Evolutionary conservation across 2,888 invertebrate genomes (phyloP).

Genomic region (Trichogramma dendrolimi): DNA sequence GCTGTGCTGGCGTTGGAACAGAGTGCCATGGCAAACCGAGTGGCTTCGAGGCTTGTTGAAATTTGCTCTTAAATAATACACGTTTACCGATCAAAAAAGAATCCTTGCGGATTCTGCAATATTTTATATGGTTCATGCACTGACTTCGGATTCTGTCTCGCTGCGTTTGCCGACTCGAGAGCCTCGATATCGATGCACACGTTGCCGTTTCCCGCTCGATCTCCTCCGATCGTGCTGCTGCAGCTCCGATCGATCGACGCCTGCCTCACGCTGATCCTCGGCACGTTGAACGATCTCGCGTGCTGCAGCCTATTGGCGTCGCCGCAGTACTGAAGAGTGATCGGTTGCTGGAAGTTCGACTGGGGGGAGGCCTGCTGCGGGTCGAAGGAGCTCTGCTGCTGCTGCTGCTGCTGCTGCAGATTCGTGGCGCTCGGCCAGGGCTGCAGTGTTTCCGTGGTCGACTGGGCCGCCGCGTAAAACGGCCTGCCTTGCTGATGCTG

Average conservation of each 20-base stretch:
- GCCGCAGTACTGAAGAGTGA: background rate
- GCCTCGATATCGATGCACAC: no score
- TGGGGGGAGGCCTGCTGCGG: constrained; percentile 9
- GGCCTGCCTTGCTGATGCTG: constrained; percentile 38
- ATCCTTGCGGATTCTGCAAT: no score
- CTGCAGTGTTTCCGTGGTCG: constrained; percentile 36
- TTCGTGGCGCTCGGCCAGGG: constrained; percentile 48
- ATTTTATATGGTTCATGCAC: no score
- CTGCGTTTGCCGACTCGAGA: no score
- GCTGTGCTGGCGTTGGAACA: no score
- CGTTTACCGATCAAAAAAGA: no score
- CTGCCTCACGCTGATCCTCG: constrained; percentile 24
- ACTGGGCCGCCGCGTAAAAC: constrained; percentile 36
- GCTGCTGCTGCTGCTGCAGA: constrained; percentile 30
- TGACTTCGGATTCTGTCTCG: no score
- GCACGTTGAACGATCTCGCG: constrained; percentile 29
- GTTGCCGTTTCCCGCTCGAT: background rate
- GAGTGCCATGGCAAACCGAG: no score
- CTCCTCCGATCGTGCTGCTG: background rate
- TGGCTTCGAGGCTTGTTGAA: no score
- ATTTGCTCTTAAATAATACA: no score
- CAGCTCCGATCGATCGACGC: constrained; percentile 12
- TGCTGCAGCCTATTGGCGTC: constrained; percentile 9
- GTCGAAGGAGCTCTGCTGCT: constrained; percentile 20
- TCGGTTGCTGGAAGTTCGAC: constrained; percentile 6